Evolutionary conservation across 2,797 vertebrate species (phyloP).

Genomic region (Phoeniculus purpureus): DNA sequence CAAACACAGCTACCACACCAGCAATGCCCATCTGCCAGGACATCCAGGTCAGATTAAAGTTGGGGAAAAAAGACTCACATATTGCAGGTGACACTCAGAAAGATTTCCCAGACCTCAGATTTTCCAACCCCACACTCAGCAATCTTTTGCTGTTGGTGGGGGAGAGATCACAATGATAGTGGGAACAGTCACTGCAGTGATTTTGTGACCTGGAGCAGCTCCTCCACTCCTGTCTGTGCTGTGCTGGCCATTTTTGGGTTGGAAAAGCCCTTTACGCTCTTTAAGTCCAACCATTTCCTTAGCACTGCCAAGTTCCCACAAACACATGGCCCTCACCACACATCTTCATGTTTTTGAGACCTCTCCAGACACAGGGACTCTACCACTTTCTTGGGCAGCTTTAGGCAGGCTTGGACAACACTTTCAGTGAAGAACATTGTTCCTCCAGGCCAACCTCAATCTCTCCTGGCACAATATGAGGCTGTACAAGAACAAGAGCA

Average conservation of each 20-base stretch:
- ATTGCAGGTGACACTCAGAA: neutral
- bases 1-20: fast-evolving
- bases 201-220: neutral
- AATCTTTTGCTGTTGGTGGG: fast-evolving
- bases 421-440: no score
- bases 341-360: no score
- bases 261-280: no score
- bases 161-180: neutral
- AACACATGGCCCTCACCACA: no score
- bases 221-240: neutral
- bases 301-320: no score
- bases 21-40: fast-evolving
- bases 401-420: neutral
- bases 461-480: fast-evolving
- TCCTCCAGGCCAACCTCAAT: neutral
- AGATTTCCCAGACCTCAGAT: neutral
- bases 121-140: neutral
- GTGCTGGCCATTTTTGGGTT: neutral
- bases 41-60: neutral
- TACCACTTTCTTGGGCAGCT: neutral
- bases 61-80: fast-evolving
- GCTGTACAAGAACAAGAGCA: fast-evolving
- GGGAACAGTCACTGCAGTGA: fast-evolving
- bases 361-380: neutral
- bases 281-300: no score